Base-by-base conservation (phyloP, 2,888 invertebrate species). In the Cheilosia vernalis region DNA sequence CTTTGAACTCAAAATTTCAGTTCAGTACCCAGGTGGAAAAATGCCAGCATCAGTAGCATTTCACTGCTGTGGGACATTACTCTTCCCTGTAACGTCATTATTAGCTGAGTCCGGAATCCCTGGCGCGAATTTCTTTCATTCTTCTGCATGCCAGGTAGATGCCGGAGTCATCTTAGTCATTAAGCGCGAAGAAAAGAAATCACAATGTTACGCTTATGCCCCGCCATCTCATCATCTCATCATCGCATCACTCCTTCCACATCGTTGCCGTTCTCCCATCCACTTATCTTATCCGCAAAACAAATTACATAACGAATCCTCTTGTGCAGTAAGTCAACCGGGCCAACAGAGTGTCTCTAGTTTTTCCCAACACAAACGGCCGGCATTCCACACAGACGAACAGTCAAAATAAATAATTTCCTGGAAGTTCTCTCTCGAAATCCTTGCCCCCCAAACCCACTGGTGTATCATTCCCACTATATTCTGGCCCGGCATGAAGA, bases 341-440 rank as follows among this genome's bases (percentile, higher is more conserved):
- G 49, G 30, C 40, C 42, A 61, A 67, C 67, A 77, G 61, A 27
- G 67, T 17, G 42, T 73, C 53, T 53, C 33, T 47, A 47, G 33
- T 17, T 27, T 44, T 19, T 24, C 37, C 15, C 10, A 13, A 37
- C 10, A 37, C 53, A 40, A 53, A 67, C 60, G 40, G 19, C 53
- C 40, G 33, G 17, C 37, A 67, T 73, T 63, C 64, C 72, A 58
- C 53, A 53, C 30, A 74, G 55, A 60, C 64, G 21, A 60, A 72
- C 60, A 60, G 70, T 81, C 76, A 70, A 85, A 76, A 80, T 85
- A 85, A 85, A 85, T 81, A 81, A 80, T 76, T 66, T 85, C 76
- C 74, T 74, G 15, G 19, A 51, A 74, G 53, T 67, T 24, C 49
- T 40, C n/a, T 27, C 42, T 66, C 58, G 19, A 15, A n/a, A n/a